A percentile compares a stretch with the other conserved stretches of the same genome.
Evolutionary conservation across 2,113 vertebrate species (phyloP).

Genomic region (Psophia crepitans): DNA sequence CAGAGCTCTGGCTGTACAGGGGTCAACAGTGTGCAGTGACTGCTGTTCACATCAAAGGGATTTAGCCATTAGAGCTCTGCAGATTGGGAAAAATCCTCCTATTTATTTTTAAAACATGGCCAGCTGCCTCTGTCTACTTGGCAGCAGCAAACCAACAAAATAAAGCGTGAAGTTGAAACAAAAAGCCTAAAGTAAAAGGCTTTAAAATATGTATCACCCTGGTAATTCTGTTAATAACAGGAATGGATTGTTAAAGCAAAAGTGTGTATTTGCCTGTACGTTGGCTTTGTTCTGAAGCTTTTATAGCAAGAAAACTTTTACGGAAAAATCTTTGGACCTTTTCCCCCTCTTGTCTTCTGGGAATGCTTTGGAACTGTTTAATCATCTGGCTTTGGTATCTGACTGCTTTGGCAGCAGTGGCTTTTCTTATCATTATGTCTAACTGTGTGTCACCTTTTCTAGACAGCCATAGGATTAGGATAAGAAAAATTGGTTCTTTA

Average conservation of each 20-base stretch:
- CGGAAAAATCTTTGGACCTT: slow-evolving; percentile 7
- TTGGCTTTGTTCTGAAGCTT: slow-evolving; percentile 8
- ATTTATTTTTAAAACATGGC: not conserved
- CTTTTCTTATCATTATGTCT: slow-evolving; percentile 72
- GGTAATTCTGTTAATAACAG: not conserved
- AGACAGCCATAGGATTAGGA: slow-evolving; percentile 71
- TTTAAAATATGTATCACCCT: not conserved
- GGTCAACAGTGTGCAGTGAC: not conserved
- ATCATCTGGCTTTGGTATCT: slow-evolving; percentile 67
- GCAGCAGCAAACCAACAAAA: not conserved
- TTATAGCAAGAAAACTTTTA: not conserved
- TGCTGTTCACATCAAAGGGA: not conserved
- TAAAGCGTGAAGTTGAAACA: not conserved
- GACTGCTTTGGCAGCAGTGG: slow-evolving; percentile 65
- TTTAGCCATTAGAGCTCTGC: not conserved
- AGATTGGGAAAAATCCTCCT: not conserved
- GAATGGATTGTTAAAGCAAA: not conserved
- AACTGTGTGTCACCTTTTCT: slow-evolving; percentile 65
- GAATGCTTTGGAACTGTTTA: slow-evolving; percentile 70
- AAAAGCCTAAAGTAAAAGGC: not conserved
- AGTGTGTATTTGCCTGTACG: not conserved
- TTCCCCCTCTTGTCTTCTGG: slow-evolving; percentile 39
- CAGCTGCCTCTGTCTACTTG: not conserved
- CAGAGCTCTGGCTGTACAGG: not conserved
- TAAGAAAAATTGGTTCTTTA: slow-evolving; percentile 74